Evolutionary conservation across 2,113 vertebrate species (phyloP), one percentile per base, ranked within the genome.

Genomic region (Bambusicola thoracicus): DNA sequence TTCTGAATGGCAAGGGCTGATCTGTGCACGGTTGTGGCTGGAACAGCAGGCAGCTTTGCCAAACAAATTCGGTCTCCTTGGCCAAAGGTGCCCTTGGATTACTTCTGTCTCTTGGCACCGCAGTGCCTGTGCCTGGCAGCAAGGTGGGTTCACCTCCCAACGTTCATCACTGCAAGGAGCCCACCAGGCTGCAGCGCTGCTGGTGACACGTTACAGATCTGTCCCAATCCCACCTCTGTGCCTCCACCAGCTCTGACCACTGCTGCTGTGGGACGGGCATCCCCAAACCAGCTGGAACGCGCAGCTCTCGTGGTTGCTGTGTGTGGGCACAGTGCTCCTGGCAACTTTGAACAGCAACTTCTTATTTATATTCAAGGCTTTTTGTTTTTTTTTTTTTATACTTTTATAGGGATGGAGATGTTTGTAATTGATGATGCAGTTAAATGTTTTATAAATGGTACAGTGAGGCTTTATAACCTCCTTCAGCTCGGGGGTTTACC

Each of bases 161-260:
- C 59, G 34, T 20, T 0, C 61, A 13, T 1, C 51, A 36, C 49
- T 24, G 25, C 9, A 2, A 11, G 48, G 58, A 48, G 29, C 65
- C 78, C 85, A 76, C 58, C 75, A 53, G 36, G 25, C 5, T 62
- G 85, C 67, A 58, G 3, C 56, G 10, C 62, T 82, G 48, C 4
- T 10, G 0, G 8, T 12, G 84, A 13, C 14, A 3, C 68, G 46
- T 44, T 55, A 6, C 25, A 12, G 67, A 58, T 75, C 85, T 44
- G 19, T 61, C 77, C 34, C 3, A 1, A 29, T 34, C 70, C n/a
- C 24, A 17, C 8, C 1, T 13, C n/a, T 0, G 0, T 20, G 11
- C 36, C 63, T 68, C 34, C 11, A 25, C 6, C 67, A 48, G 51
- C 51, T 49, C 21, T 3, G 51, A 10, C 55, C 29, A 32, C 5